These are phyloP conservation scores for Caenorhabditis becei DNA, from an alignment of 2,888 invertebrate species.

Conservation along the genomic window DNA sequence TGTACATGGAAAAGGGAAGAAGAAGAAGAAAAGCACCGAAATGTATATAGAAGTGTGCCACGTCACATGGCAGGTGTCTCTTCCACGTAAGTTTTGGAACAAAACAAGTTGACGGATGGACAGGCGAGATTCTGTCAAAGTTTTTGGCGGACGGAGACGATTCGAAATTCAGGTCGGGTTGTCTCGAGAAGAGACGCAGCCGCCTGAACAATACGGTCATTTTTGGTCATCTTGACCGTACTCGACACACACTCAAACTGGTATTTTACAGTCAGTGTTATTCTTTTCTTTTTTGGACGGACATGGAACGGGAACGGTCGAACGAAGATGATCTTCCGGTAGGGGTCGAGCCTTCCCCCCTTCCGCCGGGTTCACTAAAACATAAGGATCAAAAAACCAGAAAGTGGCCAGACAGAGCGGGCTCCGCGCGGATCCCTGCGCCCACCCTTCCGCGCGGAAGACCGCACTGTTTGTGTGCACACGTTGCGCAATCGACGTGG, in stretches of 20 bases:
- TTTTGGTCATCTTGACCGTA: slow-evolving; percentile 60
- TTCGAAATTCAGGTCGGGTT: slow-evolving; percentile 52
- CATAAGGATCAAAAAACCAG: slow-evolving; percentile 49
- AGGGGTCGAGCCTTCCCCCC: too few species aligned
- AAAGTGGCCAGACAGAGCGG: slow-evolving; percentile 53
- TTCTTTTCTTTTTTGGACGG: slow-evolving; percentile 36
- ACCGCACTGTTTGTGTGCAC: slow-evolving; percentile 35
- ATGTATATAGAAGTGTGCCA: slow-evolving; percentile 42
- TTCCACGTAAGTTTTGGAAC: slow-evolving; percentile 10
- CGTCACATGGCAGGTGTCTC: slow-evolving; percentile 38
- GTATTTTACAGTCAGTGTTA: slow-evolving; percentile 41
- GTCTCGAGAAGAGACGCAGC: slow-evolving; percentile 24
- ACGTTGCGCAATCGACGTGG: slow-evolving; percentile 51
- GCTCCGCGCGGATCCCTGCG: slow-evolving; percentile 16
- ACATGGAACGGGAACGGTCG: slow-evolving; percentile 50
- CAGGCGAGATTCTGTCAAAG: slow-evolving; percentile 32
- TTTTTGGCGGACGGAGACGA: slow-evolving; percentile 52
- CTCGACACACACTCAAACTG: slow-evolving; percentile 31
- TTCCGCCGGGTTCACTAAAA: slow-evolving; percentile 33
- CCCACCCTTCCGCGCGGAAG: slow-evolving; percentile 48
- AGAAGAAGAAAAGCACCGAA: slow-evolving; percentile 38
- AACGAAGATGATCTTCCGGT: background rate
- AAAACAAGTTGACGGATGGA: slow-evolving; percentile 44
- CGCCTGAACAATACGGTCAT: slow-evolving; percentile 52
- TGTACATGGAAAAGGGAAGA: slow-evolving; percentile 11